Evolutionary conservation across 2,797 vertebrate genomes (phyloP).

Genomic region (Sciurus carolinensis): DNA sequence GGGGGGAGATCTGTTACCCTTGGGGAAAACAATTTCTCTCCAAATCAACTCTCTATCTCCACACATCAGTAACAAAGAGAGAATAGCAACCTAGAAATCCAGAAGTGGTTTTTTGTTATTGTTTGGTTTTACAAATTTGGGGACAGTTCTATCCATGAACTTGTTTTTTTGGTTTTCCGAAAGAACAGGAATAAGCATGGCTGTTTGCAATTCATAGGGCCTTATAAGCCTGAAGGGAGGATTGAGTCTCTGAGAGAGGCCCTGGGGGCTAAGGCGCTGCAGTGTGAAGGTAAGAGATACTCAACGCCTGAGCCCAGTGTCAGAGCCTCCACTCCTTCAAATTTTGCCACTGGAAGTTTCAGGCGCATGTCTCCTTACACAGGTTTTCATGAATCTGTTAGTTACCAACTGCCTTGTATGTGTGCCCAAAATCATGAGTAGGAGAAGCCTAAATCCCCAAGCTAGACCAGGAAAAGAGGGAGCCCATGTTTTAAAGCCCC

Average conservation of each 20-base stretch:
- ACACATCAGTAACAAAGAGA: neutral
- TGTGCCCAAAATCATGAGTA: neutral
- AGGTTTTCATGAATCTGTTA: neutral
- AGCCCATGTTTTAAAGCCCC: neutral
- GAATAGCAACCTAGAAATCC: neutral
- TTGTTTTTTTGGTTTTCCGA: neutral
- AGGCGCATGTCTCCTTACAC: neutral
- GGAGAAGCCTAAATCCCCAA: neutral
- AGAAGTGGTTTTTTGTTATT: neutral
- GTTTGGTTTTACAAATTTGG: neutral
- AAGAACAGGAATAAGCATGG: neutral
- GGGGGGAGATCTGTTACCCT: no score
- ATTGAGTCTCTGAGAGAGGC: neutral
- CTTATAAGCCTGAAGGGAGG: neutral
- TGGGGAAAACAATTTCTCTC: neutral
- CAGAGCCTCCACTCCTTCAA: neutral
- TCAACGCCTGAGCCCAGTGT: fast-evolving
- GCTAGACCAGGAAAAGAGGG: neutral
- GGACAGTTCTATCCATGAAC: neutral
- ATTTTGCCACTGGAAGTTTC: neutral
- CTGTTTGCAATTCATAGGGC: neutral
- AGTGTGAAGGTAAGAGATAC: fast-evolving
- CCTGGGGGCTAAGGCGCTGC: neutral
- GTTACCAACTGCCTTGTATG: neutral
- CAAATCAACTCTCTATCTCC: neutral